Conservation (phyloP, 2,113 vertebrate genomes). For the Gracilinanus agilis region DNA sequence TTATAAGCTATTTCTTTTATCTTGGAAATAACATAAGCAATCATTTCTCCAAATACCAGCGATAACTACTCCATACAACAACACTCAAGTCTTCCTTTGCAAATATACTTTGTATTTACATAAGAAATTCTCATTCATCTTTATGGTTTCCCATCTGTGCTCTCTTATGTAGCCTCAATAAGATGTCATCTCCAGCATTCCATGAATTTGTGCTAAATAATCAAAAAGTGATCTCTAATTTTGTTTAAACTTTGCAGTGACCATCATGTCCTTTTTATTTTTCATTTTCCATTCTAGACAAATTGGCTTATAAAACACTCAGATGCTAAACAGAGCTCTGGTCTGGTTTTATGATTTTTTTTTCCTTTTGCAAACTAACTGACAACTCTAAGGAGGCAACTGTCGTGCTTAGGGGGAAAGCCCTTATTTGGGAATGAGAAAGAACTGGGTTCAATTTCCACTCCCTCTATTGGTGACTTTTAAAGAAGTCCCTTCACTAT, state of each 20-base stretch:
- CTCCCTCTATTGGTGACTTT: neutral
- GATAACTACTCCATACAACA: neutral
- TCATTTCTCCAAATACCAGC: neutral
- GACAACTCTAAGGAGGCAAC: neutral
- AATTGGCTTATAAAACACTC: neutral
- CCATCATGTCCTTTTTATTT: neutral
- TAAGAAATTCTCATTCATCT: neutral
- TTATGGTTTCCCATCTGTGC: neutral
- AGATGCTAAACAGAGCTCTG: neutral
- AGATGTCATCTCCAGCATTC: neutral
- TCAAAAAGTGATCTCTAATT: neutral
- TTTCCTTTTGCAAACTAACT: neutral
- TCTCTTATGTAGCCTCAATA: neutral
- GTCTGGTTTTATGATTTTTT: neutral
- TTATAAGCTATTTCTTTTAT: neutral
- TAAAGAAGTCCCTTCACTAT: neutral
- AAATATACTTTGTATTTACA: neutral
- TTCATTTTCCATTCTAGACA: neutral
- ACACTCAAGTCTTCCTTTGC: neutral
- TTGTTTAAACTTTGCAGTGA: neutral
- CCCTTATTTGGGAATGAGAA: neutral
- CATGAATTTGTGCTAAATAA: neutral
- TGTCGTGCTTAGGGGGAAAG: neutral
- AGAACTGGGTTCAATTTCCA: neutral
- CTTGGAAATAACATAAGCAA: neutral